Conservation (phyloP, 30 jellyfish, hydroid and myxozoan species). For the Pelagia noctiluca region DNA sequence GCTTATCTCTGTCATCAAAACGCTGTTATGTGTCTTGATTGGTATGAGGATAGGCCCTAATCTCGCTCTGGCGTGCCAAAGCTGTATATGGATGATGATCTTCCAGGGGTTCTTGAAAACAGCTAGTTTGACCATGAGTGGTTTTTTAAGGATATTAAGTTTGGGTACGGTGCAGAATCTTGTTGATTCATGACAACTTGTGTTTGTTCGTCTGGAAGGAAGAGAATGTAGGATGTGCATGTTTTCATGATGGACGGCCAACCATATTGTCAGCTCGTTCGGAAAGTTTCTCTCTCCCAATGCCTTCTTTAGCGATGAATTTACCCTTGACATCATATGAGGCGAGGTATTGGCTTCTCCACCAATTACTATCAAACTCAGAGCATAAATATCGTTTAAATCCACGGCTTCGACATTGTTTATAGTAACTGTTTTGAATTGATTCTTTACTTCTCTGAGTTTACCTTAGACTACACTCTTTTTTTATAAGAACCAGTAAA, state of each 20-base stretch:
- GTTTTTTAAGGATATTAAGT: neutral
- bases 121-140: neutral
- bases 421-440: no score
- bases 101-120: neutral
- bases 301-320: neutral
- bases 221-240: neutral
- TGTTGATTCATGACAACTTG: neutral
- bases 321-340: neutral
- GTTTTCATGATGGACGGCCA: neutral
- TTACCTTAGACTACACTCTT: no score
- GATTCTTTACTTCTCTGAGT: no score
- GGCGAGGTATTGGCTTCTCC: neutral
- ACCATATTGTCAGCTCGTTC: neutral
- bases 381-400: neutral
- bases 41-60: slow-evolving; percentile 69
- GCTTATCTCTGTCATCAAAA: slow-evolving; percentile 53
- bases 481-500: neutral
- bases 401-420: neutral
- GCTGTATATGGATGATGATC: neutral
- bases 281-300: neutral
- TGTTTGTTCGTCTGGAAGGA: neutral
- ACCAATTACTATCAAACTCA: neutral
- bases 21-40: slow-evolving; percentile 31
- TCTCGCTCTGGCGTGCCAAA: slow-evolving; percentile 72
- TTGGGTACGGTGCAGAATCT: neutral